phyloP scores from a whole-genome alignment of 2,797 vertebrate species.

The Vespertilio murinus region DNA sequence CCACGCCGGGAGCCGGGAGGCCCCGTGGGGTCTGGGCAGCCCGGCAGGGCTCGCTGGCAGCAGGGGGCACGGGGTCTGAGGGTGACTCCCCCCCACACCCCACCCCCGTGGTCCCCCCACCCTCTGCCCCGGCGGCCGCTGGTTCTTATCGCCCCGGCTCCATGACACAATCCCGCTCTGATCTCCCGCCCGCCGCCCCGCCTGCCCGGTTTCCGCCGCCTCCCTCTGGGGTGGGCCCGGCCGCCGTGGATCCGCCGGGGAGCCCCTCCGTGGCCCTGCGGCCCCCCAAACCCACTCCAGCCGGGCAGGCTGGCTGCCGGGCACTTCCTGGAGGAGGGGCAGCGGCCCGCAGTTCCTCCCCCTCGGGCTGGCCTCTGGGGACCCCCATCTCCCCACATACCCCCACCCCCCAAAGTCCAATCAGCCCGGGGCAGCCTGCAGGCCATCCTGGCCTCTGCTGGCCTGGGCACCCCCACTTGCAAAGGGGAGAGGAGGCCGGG shows the following conservation, averaged over 20 bases:
- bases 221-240: conserved; percentile 41
- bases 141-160: conserved; percentile 69
- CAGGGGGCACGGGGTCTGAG: neutral
- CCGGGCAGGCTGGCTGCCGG: neutral
- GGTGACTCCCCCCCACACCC: neutral
- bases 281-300: neutral
- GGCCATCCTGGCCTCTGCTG: neutral
- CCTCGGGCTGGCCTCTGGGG: too few species aligned
- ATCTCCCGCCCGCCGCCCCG: conserved; percentile 66
- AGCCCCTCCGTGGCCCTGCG: neutral
- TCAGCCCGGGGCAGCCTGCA: neutral
- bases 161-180: conserved; percentile 69
- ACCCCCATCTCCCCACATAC: neutral
- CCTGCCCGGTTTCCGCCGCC: conserved; percentile 60
- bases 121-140: neutral
- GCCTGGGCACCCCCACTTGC: neutral
- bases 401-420: neutral
- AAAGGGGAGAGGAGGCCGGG: neutral
- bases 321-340: neutral
- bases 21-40: neutral
- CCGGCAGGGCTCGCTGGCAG: neutral
- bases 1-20: neutral
- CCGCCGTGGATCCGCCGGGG: neutral
- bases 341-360: neutral
- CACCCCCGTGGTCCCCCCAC: rapidly evolving